phyloP scores from a whole-genome alignment of 2,797 vertebrate genomes.

The Ctenosaura bakeri region DNA sequence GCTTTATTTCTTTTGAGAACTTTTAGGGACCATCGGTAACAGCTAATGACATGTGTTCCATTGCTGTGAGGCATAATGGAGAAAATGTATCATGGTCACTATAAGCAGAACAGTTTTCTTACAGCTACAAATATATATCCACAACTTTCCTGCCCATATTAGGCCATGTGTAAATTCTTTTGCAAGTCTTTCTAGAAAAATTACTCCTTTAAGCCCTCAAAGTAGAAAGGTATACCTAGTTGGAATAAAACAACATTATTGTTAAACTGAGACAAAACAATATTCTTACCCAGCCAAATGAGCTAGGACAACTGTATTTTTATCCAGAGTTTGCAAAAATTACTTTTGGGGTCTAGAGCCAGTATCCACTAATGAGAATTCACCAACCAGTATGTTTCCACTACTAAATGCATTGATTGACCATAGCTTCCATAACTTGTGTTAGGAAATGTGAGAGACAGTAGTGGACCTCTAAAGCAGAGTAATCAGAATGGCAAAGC shows the following conservation, averaged over 20 bases:
- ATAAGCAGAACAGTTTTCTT: constrained; percentile 3
- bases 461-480: no score
- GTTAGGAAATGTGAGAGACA: no score
- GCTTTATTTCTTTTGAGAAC: constrained; percentile 72
- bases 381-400: not conserved
- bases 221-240: not conserved
- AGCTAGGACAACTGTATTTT: not conserved
- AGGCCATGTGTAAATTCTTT: not conserved
- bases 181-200: not conserved
- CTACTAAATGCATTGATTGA: not conserved
- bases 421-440: no score
- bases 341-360: not conserved
- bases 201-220: not conserved
- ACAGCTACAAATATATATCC: not conserved
- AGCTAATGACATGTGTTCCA: constrained; percentile 20
- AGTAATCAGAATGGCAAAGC: no score
- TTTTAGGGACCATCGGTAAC: constrained; percentile 71
- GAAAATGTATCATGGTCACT: constrained; percentile 47
- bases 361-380: not conserved
- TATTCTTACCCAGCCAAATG: not conserved
- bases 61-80: constrained; percentile 65
- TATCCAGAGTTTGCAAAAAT: not conserved
- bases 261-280: no score
- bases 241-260: not conserved
- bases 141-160: not conserved